Evolutionary conservation across 2,888 invertebrate genomes (phyloP).

Genomic region (Conus canariensis): DNA sequence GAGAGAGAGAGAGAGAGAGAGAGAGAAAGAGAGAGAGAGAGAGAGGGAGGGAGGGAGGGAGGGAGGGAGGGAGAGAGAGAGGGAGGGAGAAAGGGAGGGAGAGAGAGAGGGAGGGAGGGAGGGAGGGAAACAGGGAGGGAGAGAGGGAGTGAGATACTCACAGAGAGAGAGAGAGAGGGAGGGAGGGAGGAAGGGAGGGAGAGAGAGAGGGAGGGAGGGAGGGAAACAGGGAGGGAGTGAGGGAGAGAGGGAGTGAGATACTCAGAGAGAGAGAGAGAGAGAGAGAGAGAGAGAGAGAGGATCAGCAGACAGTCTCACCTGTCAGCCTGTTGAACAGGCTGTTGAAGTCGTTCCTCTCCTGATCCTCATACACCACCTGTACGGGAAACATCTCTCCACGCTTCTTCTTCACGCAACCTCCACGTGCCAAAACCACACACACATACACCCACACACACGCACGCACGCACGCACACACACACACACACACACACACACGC

Average conservation of each 20-base stretch:
- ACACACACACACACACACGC: background rate
- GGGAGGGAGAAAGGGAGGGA: background rate
- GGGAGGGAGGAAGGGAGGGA: background rate
- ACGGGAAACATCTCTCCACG: no score
- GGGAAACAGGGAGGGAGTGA: background rate
- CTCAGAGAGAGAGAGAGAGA: no score
- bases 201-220: background rate
- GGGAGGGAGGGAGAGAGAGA: background rate
- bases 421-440: background rate
- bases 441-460: background rate
- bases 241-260: background rate
- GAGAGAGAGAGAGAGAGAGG: no score
- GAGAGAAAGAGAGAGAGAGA: background rate
- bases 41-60: background rate
- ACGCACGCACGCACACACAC: background rate
- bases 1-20: background rate
- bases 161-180: background rate
- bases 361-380: no score
- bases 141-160: background rate
- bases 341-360: no score
- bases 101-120: background rate
- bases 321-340: no score
- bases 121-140: background rate
- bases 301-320: no score
- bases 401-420: no score